Conservation (phyloP, 2,113 vertebrate species). For the Otocyon megalotis region DNA sequence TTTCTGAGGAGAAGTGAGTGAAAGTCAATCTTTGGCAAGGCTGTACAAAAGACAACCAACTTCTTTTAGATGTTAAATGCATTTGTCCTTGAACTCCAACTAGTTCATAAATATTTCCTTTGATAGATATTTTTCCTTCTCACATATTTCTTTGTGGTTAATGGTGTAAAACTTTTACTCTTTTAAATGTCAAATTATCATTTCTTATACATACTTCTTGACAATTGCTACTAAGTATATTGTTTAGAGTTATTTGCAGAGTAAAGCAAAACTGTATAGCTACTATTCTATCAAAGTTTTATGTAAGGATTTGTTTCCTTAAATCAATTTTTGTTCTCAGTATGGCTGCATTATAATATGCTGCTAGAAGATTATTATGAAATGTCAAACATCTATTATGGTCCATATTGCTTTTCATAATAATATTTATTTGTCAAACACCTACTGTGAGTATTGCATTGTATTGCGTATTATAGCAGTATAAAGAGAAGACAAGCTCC, state of each 20-base stretch:
- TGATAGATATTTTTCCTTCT: slow-evolving; percentile 53
- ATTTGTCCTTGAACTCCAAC: slow-evolving; percentile 48
- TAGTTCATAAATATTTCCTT: slow-evolving; percentile 61
- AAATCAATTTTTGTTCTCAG: slow-evolving; percentile 63
- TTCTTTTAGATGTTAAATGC: slow-evolving; percentile 27
- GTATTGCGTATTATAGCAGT: background rate
- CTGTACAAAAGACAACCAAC: background rate
- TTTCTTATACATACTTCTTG: slow-evolving; percentile 67
- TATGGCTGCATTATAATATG: slow-evolving; percentile 24
- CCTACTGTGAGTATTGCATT: background rate
- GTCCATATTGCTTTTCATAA: slow-evolving; percentile 48
- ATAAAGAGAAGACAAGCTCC: background rate
- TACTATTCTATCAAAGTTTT: slow-evolving; percentile 56
- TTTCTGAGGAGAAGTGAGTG: slow-evolving; percentile 3
- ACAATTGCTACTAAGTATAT: slow-evolving; percentile 58
- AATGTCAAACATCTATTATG: slow-evolving; percentile 56
- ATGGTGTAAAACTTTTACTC: slow-evolving; percentile 30
- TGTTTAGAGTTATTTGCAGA: slow-evolving; percentile 61
- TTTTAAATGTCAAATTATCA: slow-evolving; percentile 70
- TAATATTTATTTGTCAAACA: slow-evolving; percentile 25
- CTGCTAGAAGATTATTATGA: slow-evolving; percentile 60
- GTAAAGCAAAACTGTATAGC: slow-evolving; percentile 20
- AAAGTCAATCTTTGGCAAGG: slow-evolving; percentile 44
- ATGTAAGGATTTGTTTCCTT: background rate
- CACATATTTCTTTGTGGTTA: slow-evolving; percentile 54